Conservation (phyloP, 2,797 vertebrate species). For the Menidia menidia region DNA sequence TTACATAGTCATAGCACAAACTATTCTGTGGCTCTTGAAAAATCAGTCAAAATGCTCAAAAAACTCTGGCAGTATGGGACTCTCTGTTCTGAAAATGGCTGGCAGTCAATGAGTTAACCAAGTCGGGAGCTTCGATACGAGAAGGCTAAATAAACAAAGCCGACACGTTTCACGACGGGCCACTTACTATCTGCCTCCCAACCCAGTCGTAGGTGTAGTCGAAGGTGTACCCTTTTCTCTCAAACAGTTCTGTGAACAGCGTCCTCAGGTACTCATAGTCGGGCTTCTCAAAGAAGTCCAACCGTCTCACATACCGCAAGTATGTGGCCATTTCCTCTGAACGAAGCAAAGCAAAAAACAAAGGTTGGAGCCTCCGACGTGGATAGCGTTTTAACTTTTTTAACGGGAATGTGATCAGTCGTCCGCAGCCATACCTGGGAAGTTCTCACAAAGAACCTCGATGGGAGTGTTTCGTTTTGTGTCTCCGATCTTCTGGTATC, state of each 20-base stretch:
- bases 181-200: constrained; percentile 97
- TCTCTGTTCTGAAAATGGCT: too few species aligned
- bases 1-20: too few species aligned
- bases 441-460: constrained; percentile 98
- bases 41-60: too few species aligned
- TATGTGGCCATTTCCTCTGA: constrained; percentile 99
- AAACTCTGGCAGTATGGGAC: too few species aligned
- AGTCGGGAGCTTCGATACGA: too few species aligned
- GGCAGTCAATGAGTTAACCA: too few species aligned
- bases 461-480: constrained; percentile 98
- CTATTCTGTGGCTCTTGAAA: too few species aligned
- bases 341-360: neutral
- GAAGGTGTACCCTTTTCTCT: constrained; percentile 96
- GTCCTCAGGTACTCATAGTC: constrained; percentile 97
- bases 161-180: neutral
- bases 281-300: constrained; percentile 99
- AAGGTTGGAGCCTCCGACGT: neutral
- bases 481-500: constrained; percentile 99
- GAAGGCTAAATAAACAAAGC: neutral
- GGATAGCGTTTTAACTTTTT: neutral
- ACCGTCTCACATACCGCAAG: constrained; percentile 93
- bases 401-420: neutral
- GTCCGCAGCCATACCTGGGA: constrained; percentile 87
- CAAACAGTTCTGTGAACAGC: constrained; percentile 96
- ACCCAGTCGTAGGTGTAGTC: constrained; percentile 99